Conservation (phyloP, 2,888 invertebrate species). For the Dolomedes plantarius region DNA sequence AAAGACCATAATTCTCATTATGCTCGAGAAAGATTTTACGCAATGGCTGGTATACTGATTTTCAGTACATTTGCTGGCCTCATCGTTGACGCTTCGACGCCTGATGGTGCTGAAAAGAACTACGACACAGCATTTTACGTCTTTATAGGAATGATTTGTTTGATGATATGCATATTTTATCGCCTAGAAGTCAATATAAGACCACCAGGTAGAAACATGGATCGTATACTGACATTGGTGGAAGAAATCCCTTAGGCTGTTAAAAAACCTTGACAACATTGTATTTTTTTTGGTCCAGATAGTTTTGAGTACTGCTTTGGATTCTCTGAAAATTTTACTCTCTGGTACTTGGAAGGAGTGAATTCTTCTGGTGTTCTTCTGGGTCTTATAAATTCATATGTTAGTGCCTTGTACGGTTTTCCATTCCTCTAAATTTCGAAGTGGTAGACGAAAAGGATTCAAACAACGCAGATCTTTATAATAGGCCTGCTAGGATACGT, state of each 20-base stretch:
- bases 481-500: conserved; percentile 90
- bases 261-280: conserved; percentile 87
- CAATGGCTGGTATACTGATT: conserved; percentile 76
- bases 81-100: conserved; percentile 70
- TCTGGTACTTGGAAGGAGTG: conserved; percentile 86
- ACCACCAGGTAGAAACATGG: conserved; percentile 86
- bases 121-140: conserved; percentile 91
- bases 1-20: conserved; percentile 82
- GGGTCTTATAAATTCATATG: conserved; percentile 89
- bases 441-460: conserved; percentile 86
- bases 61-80: conserved; percentile 75
- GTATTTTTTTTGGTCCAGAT: conserved; percentile 88
- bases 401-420: conserved; percentile 88
- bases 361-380: conserved; percentile 88
- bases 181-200: conserved; percentile 86
- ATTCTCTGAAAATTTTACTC: conserved; percentile 91
- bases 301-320: conserved; percentile 90
- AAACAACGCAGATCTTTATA: conserved; percentile 89
- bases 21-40: conserved; percentile 77
- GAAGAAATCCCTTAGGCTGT: conserved; percentile 84
- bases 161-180: conserved; percentile 83
- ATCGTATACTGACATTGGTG: no score
- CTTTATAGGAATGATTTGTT: conserved; percentile 84
- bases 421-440: conserved; percentile 91
- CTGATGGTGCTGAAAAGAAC: conserved; percentile 80